Conservation (phyloP, 2,113 vertebrate species). For the Catharus fuscescens region DNA sequence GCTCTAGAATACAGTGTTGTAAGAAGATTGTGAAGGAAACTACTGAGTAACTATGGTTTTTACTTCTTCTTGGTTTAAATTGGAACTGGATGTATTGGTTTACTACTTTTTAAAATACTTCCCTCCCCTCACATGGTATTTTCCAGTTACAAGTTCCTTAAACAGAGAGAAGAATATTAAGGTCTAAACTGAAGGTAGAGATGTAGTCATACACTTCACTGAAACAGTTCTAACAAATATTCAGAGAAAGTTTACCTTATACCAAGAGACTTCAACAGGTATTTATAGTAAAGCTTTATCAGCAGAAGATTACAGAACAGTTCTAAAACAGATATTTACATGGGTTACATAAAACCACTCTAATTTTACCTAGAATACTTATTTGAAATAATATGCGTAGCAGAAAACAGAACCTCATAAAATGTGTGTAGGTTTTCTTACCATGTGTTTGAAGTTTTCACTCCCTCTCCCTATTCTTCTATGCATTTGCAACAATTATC, state of each 20-base stretch:
- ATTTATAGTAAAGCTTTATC: neutral
- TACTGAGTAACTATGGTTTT: neutral
- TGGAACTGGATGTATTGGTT: neutral
- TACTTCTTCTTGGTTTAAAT: neutral
- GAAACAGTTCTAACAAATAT: neutral
- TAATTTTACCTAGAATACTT: neutral
- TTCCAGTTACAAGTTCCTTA: neutral
- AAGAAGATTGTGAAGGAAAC: neutral
- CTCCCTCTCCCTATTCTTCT: neutral
- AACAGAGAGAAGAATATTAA: neutral
- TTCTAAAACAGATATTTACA: neutral
- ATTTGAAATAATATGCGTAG: neutral
- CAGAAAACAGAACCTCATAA: neutral
- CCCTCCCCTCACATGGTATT: neutral
- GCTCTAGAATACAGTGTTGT: neutral
- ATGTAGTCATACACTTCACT: neutral
- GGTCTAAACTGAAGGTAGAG: neutral
- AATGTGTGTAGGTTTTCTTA: neutral
- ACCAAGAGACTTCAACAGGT: neutral
- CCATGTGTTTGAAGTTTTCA: neutral
- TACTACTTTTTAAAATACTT: neutral
- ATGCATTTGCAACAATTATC: neutral
- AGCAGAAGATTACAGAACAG: neutral
- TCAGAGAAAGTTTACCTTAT: neutral
- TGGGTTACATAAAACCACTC: neutral